Percentiles rank a stretch among this genome's conserved stretches.
These are phyloP conservation scores for Bubo blakistoni DNA, from an alignment of 2,113 vertebrate genomes.

Conservation along the genomic window DNA sequence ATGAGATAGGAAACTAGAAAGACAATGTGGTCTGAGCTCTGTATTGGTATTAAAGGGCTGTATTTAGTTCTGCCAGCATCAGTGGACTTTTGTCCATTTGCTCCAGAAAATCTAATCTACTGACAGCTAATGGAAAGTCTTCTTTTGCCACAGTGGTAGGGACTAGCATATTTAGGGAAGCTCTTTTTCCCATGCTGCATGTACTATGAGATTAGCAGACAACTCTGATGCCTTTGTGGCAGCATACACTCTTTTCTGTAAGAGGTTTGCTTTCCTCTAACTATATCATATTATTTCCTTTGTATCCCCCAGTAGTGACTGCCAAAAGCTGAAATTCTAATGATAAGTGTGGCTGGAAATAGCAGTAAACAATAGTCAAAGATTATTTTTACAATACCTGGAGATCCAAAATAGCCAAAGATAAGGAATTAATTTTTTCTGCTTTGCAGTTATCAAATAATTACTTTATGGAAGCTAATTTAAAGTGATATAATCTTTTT, in stretches of 20 bases:
- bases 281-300: background rate
- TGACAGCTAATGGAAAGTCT: background rate
- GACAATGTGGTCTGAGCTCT: background rate
- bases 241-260: background rate
- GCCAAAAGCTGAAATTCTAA: constrained; percentile 4
- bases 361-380: background rate
- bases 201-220: background rate
- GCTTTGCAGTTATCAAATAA: constrained; percentile 35
- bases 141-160: background rate
- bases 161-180: background rate
- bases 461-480: background rate
- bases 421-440: background rate
- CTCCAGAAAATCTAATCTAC: background rate
- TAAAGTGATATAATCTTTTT: background rate
- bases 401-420: background rate
- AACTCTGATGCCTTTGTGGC: background rate
- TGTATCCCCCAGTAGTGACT: background rate
- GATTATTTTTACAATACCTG: constrained; percentile 3
- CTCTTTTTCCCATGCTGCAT: background rate
- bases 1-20: background rate
- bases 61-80: background rate
- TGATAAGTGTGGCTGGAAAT: background rate
- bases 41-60: background rate
- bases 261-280: background rate
- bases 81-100: background rate